A percentile compares a stretch with the other conserved stretches of the same genome.
These are phyloP conservation scores for Chrysolina oricalcia DNA, from an alignment of 2,888 invertebrate species.

Conservation along the genomic window DNA sequence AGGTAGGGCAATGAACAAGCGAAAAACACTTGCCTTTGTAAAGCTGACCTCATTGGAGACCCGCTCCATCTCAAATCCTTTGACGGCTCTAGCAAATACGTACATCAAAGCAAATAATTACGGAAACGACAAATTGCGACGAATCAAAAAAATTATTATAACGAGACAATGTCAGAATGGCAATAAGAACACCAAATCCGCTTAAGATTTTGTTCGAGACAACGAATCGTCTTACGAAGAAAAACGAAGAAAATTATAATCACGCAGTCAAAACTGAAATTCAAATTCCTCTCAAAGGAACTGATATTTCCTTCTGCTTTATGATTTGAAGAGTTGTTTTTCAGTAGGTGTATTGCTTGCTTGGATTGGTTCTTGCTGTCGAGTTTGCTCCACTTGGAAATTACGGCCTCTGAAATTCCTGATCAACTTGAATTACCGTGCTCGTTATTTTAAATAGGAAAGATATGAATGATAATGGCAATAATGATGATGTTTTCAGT, in stretches of 20 bases:
- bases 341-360: background rate
- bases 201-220: conserved; percentile 55
- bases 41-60: conserved; percentile 5
- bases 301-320: conserved; percentile 56
- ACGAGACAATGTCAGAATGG: conserved; percentile 58
- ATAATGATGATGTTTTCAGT: background rate
- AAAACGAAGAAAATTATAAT: conserved; percentile 65
- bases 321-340: conserved; percentile 5
- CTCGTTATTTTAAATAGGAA: too few relatives aligned
- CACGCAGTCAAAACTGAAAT: conserved; percentile 63
- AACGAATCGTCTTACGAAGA: conserved; percentile 60
- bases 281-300: conserved; percentile 65
- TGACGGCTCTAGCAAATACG: background rate
- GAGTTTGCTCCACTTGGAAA: background rate
- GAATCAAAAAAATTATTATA: conserved; percentile 59
- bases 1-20: background rate
- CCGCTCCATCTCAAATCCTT: conserved; percentile 8
- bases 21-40: background rate
- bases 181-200: conserved; percentile 58
- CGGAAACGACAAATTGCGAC: conserved; percentile 56
- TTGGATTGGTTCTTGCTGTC: background rate
- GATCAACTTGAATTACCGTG: background rate
- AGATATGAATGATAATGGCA: background rate
- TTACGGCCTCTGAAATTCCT: background rate
- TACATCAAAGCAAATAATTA: conserved; percentile 46